Conservation (phyloP, 2,113 vertebrate genomes). For the Carassius carassius region DNA sequence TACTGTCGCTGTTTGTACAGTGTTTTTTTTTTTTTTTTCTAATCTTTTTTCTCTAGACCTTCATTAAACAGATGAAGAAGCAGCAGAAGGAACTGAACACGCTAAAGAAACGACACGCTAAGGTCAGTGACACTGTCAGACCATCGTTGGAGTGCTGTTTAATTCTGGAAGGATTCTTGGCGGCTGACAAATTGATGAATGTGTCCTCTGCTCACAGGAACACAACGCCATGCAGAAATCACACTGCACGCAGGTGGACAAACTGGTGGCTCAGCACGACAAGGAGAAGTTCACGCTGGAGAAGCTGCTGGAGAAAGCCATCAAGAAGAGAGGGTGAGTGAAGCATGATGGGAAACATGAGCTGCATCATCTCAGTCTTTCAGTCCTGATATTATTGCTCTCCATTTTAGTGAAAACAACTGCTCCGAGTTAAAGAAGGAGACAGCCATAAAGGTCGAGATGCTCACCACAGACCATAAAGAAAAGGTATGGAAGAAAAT, state of each 20-base stretch:
- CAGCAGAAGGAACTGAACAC: constrained; percentile 93
- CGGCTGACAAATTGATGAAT: neutral
- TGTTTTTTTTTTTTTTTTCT: neutral
- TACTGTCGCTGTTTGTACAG: too few species aligned
- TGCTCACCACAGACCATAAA: constrained; percentile 89
- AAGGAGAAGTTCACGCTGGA: constrained; percentile 90
- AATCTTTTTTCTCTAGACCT: constrained; percentile 77
- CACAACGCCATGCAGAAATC: constrained; percentile 93
- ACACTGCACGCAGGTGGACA: constrained; percentile 94
- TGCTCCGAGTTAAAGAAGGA: constrained; percentile 98
- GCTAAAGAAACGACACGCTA: constrained; percentile 95
- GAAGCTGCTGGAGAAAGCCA: constrained; percentile 93
- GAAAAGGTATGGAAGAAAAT: constrained; percentile 82
- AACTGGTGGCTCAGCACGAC: constrained; percentile 91
- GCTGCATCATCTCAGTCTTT: neutral
- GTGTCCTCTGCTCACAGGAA: constrained; percentile 78
- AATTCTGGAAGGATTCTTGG: neutral
- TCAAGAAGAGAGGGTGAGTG: constrained; percentile 93
- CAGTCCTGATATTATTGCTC: neutral
- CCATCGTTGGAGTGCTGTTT: neutral
- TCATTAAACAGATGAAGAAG: constrained; percentile 94
- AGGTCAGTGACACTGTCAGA: constrained; percentile 76
- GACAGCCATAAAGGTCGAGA: constrained; percentile 95
- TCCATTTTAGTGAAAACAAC: constrained; percentile 86
- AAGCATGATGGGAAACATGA: neutral